These are phyloP conservation scores for Sthenelais limicola DNA, from an alignment of 2,888 invertebrate genomes.

Conservation along the genomic window DNA sequence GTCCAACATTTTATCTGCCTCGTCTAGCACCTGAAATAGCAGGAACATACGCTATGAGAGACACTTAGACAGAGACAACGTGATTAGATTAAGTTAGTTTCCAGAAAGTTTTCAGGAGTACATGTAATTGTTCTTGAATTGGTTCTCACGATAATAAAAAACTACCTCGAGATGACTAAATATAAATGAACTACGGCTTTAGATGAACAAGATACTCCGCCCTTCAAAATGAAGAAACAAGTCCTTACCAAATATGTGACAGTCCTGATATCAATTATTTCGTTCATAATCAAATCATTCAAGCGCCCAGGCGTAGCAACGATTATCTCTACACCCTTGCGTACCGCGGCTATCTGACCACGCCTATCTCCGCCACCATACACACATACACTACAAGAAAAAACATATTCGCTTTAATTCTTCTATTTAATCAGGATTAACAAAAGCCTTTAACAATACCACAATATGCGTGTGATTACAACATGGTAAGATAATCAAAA, in stretches of 20 bases:
- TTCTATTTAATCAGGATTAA: background rate
- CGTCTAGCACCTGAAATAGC: constrained; percentile 81
- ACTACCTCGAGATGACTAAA: too few relatives aligned
- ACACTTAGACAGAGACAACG: too few relatives aligned
- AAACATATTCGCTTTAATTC: background rate
- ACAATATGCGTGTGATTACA: too few relatives aligned
- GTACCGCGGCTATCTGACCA: constrained; percentile 83
- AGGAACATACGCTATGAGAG: background rate
- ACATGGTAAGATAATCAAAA: background rate
- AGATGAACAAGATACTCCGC: too few relatives aligned
- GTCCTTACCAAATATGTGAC: constrained; percentile 87
- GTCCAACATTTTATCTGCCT: constrained; percentile 82
- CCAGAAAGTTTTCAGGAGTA: too few relatives aligned
- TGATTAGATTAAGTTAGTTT: too few relatives aligned
- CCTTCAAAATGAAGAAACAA: too few relatives aligned
- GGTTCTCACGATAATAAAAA: too few relatives aligned
- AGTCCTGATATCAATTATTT: constrained; percentile 80
- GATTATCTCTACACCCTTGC: constrained; percentile 90
- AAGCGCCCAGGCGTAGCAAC: constrained; percentile 96
- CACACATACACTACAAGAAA: constrained; percentile 78
- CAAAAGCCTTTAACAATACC: background rate
- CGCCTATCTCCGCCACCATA: constrained; percentile 91
- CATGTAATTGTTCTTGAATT: background rate
- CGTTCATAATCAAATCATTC: constrained; percentile 86
- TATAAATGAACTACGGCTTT: too few relatives aligned